Evolutionary conservation across 2,113 vertebrate species (phyloP).

Genomic region (Chlorodrepanis virens): DNA sequence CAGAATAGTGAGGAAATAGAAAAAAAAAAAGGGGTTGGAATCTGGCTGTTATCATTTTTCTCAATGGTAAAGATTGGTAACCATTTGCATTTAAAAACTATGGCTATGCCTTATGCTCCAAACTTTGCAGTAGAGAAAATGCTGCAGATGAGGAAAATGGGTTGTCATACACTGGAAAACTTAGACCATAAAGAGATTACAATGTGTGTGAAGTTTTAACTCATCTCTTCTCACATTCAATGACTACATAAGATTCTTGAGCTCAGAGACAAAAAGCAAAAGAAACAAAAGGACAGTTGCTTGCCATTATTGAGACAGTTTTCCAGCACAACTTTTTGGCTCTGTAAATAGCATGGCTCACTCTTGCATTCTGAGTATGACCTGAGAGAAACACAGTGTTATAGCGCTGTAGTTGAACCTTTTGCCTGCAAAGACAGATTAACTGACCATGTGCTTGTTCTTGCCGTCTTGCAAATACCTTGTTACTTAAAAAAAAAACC

Average conservation of each 20-base stretch:
- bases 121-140: not conserved
- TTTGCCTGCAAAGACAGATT: not conserved
- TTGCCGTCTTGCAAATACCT: not conserved
- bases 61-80: not conserved
- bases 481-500: not conserved
- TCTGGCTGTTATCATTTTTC: not conserved
- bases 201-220: not conserved
- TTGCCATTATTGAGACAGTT: not conserved
- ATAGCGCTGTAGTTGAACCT: accelerated
- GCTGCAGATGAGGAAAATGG: not conserved
- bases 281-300: not conserved
- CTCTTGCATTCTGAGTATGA: not conserved
- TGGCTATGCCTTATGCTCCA: not conserved
- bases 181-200: not conserved
- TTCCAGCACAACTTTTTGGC: not conserved
- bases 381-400: not conserved
- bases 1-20: not conserved
- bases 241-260: not conserved
- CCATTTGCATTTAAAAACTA: not conserved
- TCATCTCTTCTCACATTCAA: not conserved
- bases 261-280: not conserved
- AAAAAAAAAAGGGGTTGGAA: not conserved
- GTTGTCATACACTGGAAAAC: not conserved
- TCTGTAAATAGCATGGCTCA: not conserved
- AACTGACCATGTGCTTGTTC: not conserved